Evolutionary conservation across 2,888 invertebrate species (phyloP).

Genomic region (Ligdia adustata): DNA sequence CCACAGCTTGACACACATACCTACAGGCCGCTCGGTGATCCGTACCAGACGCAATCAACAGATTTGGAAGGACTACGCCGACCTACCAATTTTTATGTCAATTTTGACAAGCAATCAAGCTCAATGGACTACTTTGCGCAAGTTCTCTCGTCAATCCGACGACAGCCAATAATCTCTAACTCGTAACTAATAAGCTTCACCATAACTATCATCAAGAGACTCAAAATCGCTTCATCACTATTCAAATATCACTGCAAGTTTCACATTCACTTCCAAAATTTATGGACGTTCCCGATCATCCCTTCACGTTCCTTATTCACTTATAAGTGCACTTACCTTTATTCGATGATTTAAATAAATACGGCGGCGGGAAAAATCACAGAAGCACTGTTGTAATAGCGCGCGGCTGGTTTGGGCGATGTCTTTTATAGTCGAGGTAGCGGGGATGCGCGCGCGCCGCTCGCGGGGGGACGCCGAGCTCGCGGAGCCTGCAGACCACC

Average conservation of each 20-base stretch:
- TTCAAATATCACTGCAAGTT: slow-evolving; percentile 28
- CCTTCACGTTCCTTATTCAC: slow-evolving; percentile 50
- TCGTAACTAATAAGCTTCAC: slow-evolving; percentile 37
- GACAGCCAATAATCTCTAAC: slow-evolving; percentile 34
- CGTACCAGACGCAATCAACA: slow-evolving; percentile 47
- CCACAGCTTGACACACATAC: slow-evolving; percentile 71
- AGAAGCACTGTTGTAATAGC: slow-evolving; percentile 82
- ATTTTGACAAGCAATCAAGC: slow-evolving; percentile 43
- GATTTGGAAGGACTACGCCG: slow-evolving; percentile 46
- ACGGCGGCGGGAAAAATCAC: slow-evolving; percentile 79
- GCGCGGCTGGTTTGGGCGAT: slow-evolving; percentile 75
- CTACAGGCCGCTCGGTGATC: slow-evolving; percentile 53
- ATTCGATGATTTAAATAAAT: slow-evolving; percentile 65
- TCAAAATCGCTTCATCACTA: slow-evolving; percentile 20
- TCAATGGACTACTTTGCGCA: slow-evolving; percentile 44
- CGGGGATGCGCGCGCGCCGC: slow-evolving; percentile 70
- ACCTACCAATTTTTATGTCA: slow-evolving; percentile 50
- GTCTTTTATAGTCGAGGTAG: slow-evolving; percentile 77
- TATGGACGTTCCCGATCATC: slow-evolving; percentile 50
- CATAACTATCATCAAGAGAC: slow-evolving; percentile 24
- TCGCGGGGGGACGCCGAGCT: slow-evolving; percentile 57
- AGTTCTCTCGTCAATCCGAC: slow-evolving; percentile 37
- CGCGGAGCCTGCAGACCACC: slow-evolving; percentile 11
- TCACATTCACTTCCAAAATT: slow-evolving; percentile 28
- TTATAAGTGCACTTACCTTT: slow-evolving; percentile 79